Percentiles rank a stretch among this genome's conserved stretches.
Conservation (phyloP, 1,140 invertebrate species). For the Sinonovacula constricta region DNA sequence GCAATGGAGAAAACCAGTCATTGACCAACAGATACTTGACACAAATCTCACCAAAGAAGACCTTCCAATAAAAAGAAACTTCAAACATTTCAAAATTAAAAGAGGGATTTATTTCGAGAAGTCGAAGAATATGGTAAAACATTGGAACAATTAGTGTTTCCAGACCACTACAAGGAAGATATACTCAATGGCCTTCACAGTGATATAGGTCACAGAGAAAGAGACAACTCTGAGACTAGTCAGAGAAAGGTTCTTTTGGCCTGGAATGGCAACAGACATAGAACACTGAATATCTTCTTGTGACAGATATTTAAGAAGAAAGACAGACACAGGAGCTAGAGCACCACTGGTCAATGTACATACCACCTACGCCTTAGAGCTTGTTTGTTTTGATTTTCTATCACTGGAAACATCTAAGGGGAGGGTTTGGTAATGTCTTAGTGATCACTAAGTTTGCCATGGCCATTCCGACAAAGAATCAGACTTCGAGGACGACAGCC, state of each 20-base stretch:
- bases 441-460: slow-evolving; percentile 20
- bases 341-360: slow-evolving; percentile 31
- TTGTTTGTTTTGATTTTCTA: slow-evolving; percentile 48
- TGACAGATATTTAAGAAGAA: slow-evolving; percentile 9
- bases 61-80: background rate
- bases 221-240: slow-evolving; percentile 19
- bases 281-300: slow-evolving; percentile 13
- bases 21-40: background rate
- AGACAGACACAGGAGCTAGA: background rate
- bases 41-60: background rate
- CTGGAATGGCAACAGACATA: slow-evolving; percentile 20
- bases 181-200: background rate
- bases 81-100: slow-evolving; percentile 4
- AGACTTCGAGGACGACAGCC: slow-evolving; percentile 29
- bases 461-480: slow-evolving; percentile 25
- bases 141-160: background rate
- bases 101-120: slow-evolving; percentile 1
- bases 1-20: background rate
- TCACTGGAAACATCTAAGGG: slow-evolving; percentile 27
- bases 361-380: slow-evolving; percentile 33
- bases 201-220: slow-evolving; percentile 9
- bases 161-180: background rate
- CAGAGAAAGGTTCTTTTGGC: slow-evolving; percentile 34
- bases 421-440: slow-evolving; percentile 21
- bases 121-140: background rate